These are phyloP conservation scores for Notospermus geniculatus DNA, from an alignment of 1,140 invertebrate species.

Conservation along the genomic window DNA sequence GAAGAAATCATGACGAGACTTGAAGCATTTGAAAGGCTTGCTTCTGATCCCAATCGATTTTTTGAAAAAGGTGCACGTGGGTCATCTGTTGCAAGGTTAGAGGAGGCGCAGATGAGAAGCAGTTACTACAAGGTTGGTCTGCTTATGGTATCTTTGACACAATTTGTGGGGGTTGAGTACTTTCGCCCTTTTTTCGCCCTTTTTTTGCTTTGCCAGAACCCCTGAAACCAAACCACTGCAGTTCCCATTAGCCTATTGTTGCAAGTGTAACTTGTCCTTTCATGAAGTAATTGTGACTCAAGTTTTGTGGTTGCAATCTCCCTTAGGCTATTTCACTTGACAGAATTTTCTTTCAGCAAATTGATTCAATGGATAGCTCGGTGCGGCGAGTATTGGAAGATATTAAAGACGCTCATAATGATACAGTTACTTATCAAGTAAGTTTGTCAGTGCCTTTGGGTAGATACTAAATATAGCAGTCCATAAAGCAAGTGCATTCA, in stretches of 20 bases:
- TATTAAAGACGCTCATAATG: conserved; percentile 39
- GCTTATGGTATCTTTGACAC: background rate
- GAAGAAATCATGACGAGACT: conserved; percentile 47
- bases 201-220: no score
- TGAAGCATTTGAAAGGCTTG: conserved; percentile 54
- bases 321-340: no score
- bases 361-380: conserved; percentile 40
- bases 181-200: background rate
- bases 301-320: no score
- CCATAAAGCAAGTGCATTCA: no score
- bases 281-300: no score
- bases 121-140: conserved; percentile 40
- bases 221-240: no score
- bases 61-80: conserved; percentile 49
- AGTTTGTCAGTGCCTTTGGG: conserved; percentile 7
- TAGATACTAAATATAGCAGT: no score
- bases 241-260: no score
- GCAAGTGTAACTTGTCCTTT: no score
- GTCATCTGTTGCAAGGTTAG: conserved; percentile 46
- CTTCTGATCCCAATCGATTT: conserved; percentile 56
- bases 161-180: no score
- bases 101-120: conserved; percentile 49
- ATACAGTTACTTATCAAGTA: conserved; percentile 51
- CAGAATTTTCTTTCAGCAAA: conserved; percentile 36
- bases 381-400: conserved; percentile 41